Evolutionary conservation across 2,888 invertebrate species (phyloP), one percentile per base, ranked within the genome.

Genomic region (Creontiades dilutus): DNA sequence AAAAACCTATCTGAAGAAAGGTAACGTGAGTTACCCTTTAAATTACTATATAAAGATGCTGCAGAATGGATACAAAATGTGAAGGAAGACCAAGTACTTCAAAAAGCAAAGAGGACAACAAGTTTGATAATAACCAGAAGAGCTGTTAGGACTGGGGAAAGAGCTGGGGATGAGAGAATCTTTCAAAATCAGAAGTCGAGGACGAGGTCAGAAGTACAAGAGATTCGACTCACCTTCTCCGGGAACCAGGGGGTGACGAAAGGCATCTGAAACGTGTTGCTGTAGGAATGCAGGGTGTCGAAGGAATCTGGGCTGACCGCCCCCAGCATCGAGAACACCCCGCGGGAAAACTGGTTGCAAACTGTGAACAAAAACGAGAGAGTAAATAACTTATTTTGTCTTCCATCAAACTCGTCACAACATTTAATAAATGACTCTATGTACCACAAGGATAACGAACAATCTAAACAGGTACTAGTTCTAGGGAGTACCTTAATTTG

Each of bases 231-330:
- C 94, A 96, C 97, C 95, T 98, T 98, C 94, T 98, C 98, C 0
- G 98, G 98, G 93, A 97, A 98, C 97, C 98, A 98, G 16, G 98
- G 98, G 80, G 98, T 98, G 91, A 98, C 96, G 93, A 98, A 98
- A 61, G 98, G 98, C 97, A 98, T 97, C 94, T 98, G 97, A 93
- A 98, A 98, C 86, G 98, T 98, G 94, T 98, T 98, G 93, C 97
- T 97, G 94, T 98, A 98, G 27, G 98, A 98, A 93, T 98, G 98
- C 86, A 98, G 95, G 7, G 98, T 98, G 94, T 98, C 98, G 93
- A 98, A 98, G n/a, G 98, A 98, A 93, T 98, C 98, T 61, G 98
- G 97, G 87, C 97, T 97, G 78, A 98, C 98, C 13, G 98, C 97
- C 11, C 98, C 98, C 92, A 98, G 94, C 97, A 98, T 97, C 0